A percentile compares a stretch with the other conserved stretches of the same genome.
Conservation (phyloP, 2,113 vertebrate genomes). For the Macquaria ambigua region DNA sequence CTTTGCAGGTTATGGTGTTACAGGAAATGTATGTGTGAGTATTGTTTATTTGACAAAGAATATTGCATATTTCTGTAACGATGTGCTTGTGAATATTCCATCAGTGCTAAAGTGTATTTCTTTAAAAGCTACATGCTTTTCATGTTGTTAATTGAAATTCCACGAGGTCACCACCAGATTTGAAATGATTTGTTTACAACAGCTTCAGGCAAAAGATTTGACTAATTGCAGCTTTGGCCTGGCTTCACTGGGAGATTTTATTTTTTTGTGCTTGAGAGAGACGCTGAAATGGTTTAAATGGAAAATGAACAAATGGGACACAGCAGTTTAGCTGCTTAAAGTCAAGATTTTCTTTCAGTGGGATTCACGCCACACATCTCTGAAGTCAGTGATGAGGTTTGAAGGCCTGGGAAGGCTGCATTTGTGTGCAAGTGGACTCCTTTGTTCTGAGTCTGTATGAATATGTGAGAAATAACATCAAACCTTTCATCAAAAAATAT, state of each 20-base stretch:
- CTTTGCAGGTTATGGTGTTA: not conserved
- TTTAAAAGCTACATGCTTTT: constrained; percentile 65
- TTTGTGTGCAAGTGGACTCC: not conserved
- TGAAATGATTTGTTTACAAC: constrained; percentile 78
- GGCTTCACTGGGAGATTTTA: constrained; percentile 50
- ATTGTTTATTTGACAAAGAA: not conserved
- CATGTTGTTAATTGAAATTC: constrained; percentile 73
- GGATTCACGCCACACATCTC: constrained; percentile 10
- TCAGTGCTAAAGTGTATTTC: constrained; percentile 25
- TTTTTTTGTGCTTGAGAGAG: constrained; percentile 44
- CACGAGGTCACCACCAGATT: constrained; percentile 71
- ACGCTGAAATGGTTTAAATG: constrained; percentile 58
- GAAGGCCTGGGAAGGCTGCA: not conserved
- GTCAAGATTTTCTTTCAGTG: constrained; percentile 25
- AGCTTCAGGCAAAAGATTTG: constrained; percentile 69
- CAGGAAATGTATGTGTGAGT: not conserved
- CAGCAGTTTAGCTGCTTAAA: constrained; percentile 13
- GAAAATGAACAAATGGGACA: constrained; percentile 58
- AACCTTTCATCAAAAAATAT: constrained; percentile 45
- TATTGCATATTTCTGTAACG: not conserved
- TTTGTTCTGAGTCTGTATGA: constrained; percentile 1
- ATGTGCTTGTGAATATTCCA: constrained; percentile 48
- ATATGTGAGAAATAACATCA: constrained; percentile 40
- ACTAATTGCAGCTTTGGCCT: constrained; percentile 71
- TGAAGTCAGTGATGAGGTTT: constrained; percentile 19